Evolutionary conservation across 2,888 invertebrate genomes (phyloP), one percentile per base, ranked within the genome.

Genomic region (Drosophila paramelanica): DNA sequence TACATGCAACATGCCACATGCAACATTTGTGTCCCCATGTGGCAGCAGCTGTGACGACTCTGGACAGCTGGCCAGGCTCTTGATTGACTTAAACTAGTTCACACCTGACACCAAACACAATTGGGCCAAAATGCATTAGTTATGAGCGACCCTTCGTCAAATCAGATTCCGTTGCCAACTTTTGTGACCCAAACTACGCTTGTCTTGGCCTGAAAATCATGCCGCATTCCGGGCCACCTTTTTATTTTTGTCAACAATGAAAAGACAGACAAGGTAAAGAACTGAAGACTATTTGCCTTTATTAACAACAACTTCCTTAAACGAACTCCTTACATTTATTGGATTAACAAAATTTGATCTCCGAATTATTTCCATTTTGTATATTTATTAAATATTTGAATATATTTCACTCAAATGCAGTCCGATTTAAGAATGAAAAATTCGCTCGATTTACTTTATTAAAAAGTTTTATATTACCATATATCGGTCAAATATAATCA

Each of bases 31-130:
- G 53, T 51, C 56, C 45, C 27, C 51, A 36, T 23, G 53, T 52
- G 60, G 23, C 69, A 67, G 77, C 67, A 52, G 53, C 49, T 55
- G 14, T 36, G 46, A 58, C 64, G 25, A 11, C 20, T 27, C 39
- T 70, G 57, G 57, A 27, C 71, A 55, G 71, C 58, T 65, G 58
- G 75, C 67, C 75, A 68, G 74, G 75, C 67, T 69, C 73, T 53
- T 79, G 88, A 83, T 88, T 82, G 88, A 85, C 83, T 83, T 82
- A 69, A 88, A 83, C 83, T 85, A 85, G 83, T 88, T 83, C 71
- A 73, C 82, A 67, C 66, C 77, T 67, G 69, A 67, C 68, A 74
- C 33, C 27, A 20, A 67, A 27, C 39, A 41, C 66, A 79, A 65
- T 51, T 64, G 64, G 59, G 46, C 55, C 55, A 31, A 8, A 46